Percentiles rank a stretch among this genome's conserved stretches.
Evolutionary conservation across 2,113 vertebrate species (phyloP).

Genomic region (Spilogale gracilis): DNA sequence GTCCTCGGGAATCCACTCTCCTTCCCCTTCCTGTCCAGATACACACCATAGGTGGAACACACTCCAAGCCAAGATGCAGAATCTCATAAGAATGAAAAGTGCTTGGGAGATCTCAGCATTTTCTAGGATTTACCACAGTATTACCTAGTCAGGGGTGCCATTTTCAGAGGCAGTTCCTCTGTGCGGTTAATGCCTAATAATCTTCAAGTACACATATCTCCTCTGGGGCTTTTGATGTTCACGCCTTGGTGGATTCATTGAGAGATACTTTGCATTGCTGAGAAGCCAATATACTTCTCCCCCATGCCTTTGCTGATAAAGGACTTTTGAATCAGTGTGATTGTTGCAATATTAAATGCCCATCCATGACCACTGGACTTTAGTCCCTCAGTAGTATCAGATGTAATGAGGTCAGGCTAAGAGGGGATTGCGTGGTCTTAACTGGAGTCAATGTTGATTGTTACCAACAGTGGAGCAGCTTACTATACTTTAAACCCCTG

Average conservation of each 20-base stretch:
- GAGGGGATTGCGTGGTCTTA: constrained; percentile 74
- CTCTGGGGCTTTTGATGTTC: constrained; percentile 37
- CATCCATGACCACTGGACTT: neutral
- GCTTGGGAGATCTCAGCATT: neutral
- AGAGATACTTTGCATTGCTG: constrained; percentile 8
- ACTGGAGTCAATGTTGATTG: constrained; percentile 79
- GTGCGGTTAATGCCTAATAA: neutral
- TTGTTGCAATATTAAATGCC: constrained; percentile 38
- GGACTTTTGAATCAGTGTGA: constrained; percentile 19
- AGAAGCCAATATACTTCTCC: neutral
- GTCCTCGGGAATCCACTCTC: neutral
- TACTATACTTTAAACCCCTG: constrained; percentile 28
- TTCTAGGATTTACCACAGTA: neutral
- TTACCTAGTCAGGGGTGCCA: neutral
- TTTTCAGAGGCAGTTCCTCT: constrained; percentile 19
- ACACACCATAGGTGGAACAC: rapidly evolving
- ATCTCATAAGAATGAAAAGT: neutral
- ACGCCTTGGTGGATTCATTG: constrained; percentile 40
- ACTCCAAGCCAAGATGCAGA: neutral
- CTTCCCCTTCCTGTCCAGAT: neutral
- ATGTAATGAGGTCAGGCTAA: constrained; percentile 80
- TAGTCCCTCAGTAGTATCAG: constrained; percentile 65
- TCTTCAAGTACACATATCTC: constrained; percentile 55
- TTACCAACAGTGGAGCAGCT: constrained; percentile 8
- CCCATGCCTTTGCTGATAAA: constrained; percentile 54